Base-by-base conservation (phyloP, 2,888 invertebrate genomes). In the Ethmia dodecea region DNA sequence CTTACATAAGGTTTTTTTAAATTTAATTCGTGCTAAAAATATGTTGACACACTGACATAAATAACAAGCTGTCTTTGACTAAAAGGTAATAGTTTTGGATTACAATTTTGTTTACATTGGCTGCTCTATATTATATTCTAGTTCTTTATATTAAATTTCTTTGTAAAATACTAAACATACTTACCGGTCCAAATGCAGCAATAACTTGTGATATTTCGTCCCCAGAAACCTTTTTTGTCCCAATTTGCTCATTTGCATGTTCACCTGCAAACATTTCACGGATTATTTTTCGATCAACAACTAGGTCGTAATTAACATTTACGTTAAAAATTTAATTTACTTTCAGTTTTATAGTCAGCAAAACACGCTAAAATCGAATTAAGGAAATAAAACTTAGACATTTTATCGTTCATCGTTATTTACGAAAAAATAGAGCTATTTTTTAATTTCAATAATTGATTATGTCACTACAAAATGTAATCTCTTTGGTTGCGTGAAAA, bases 121-220 rank as follows among this genome's bases (percentile, higher is more conserved):
- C n/a, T n/a, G n/a, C n/a, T n/a, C n/a, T n/a, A n/a, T n/a, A n/a
- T n/a, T n/a, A n/a, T n/a, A n/a, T n/a, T n/a, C n/a, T n/a, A n/a
- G n/a, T n/a, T n/a, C n/a, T n/a, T n/a, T n/a, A n/a, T n/a, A n/a
- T n/a, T n/a, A n/a, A n/a, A n/a, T n/a, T n/a, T n/a, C n/a, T n/a
- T n/a, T n/a, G n/a, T n/a, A n/a, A n/a, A n/a, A n/a, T n/a, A n/a
- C n/a, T n/a, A n/a, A n/a, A n/a, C n/a, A 20, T 28, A 71, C 83
- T 77, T 45, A 86, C 86, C 0, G 80, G 79, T 24, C 81, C 84
- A 62, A 84, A 86, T 14, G 72, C 67, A 22, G 81, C 79, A 26
- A 84, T 81, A 13, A 83, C 81, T 69, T 80, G 70, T 12, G 83
- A 70, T 56, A 86, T 79, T 56, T 86, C 84, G 52, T 84, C 81